Base-by-base conservation (phyloP, 2,888 invertebrate species). In the Phrixothrix hirtus region DNA sequence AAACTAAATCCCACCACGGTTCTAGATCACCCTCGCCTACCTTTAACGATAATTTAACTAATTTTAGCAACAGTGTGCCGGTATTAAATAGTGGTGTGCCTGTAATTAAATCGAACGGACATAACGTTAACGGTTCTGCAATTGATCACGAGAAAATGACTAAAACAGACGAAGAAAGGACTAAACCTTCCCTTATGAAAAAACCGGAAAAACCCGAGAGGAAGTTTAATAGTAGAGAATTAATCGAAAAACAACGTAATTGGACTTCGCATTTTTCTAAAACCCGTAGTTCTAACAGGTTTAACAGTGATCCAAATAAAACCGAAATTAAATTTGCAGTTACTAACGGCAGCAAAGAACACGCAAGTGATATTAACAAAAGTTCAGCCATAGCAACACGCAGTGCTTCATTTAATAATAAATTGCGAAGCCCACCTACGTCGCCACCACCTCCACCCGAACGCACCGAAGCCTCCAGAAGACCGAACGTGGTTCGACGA, bases 251-350 rank as follows among this genome's bases (percentile, higher is more conserved):
- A 68, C 93, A 92, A 71, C 87, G 88, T 70, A 94, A 93, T 77
- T 94, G 92, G 93, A 92, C 92, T 17, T 89, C 91, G 54, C 92
- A 92, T 76, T 94, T 92, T 73, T 88, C 88, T 52, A 91, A 90
- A 78, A 82, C 87, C 39, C 83, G 87, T 61, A 81, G 85, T 35
- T 44, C 58, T 13, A 77, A 78, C 59, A 78, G 83, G 48, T 81
- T 80, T 54, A 82, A 83, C 63, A 84, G 84, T 66, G 86, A 86
- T 74, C 83, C 83, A 6, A 84, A 83, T 71, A 82, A 80, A 55
- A 79, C 79, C 15, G 79, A 84, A 53, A 81, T 78, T 0, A 77
- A 77, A 17, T 66, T 79, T 12, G 78, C 77, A 37, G 76, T 78
- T 45, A 77, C 77, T 47, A 76, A 71, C 53, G 73, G 64, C 38